Base-by-base conservation (phyloP, 1,140 invertebrate genomes). In the Paramacrobiotus metropolitanus region DNA sequence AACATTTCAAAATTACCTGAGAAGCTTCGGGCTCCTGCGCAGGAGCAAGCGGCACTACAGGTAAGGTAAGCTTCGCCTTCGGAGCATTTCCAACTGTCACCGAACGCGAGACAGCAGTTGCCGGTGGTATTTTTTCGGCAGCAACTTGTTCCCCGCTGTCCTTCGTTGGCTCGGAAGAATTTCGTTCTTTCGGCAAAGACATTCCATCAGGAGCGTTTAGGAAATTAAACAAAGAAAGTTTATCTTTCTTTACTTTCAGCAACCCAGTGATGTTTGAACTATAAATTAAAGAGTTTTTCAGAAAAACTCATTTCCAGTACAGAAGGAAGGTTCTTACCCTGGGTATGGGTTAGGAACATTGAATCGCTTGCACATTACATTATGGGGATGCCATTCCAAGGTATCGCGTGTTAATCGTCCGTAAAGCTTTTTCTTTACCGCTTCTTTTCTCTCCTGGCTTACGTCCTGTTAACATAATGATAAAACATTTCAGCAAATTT, bases 301-400 rank as follows among this genome's bases (percentile, higher is more conserved):
- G 34, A 9, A 9, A 40, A 9, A n/a, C 34, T 40, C n/a, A n/a
- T 40, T 40, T 40, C 24, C 24, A 24, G 9, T 24, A 55, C 15
- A 55, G 15, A 55, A 55, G 15, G 29, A 62, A 60, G 20, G n/a
- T 40, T 66, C 68, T 69, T 68, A 79, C 76, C 78, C 76, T 63
- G 79, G 77, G 68, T 79, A 82, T 0, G 90, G 87, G 73, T 94
- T 84, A 0, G 89, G 84, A 9, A 98, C 82, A 71, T 98, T 97
- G 68, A 96, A 96, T 44, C 91, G 76, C 68, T 88, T 88, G 69
- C 87, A 96, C 0, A 99, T 74, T 20, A 93, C 68, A 60, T 81
- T 76, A 60, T 82, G 79, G 1, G 94, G 94, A 66, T 84, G 79
- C 94, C 94, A 98, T 62, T 81, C 77, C 3, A 69, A 70, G 24